phyloP scores from a whole-genome alignment of 2,797 vertebrate genomes.

The Toxotes lorentzi region DNA sequence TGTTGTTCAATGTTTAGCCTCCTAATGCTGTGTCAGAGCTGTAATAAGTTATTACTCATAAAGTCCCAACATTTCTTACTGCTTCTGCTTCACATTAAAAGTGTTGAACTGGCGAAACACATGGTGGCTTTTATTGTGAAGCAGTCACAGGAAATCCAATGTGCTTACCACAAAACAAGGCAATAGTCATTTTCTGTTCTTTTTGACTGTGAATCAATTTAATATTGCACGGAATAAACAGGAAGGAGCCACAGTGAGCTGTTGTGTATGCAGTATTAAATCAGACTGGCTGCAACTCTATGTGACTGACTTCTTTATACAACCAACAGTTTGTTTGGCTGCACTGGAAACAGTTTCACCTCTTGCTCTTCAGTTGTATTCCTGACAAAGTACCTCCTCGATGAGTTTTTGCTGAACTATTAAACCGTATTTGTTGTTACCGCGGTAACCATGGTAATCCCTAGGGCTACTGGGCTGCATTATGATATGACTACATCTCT shows the following conservation, averaged over 20 bases:
- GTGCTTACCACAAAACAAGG: not conserved
- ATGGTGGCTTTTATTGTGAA: not conserved
- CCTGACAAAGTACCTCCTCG: not conserved
- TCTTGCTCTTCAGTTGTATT: not conserved
- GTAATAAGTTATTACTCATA: not conserved
- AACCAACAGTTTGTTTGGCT: not conserved
- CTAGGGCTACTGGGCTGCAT: conserved; percentile 3
- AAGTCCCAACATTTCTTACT: not conserved
- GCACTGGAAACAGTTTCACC: not conserved
- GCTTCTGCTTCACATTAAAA: not conserved
- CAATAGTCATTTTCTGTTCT: not conserved
- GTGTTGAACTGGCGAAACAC: not conserved
- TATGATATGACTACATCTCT: conserved; percentile 26
- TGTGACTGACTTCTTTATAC: not conserved
- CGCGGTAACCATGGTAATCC: conserved; percentile 8
- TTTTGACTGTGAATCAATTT: not conserved
- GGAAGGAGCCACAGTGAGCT: not conserved
- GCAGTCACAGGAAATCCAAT: not conserved
- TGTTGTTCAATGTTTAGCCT: not conserved
- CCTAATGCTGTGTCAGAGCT: not conserved
- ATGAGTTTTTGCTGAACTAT: not conserved
- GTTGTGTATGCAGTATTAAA: not conserved
- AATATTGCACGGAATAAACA: not conserved
- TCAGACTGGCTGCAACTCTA: not conserved
- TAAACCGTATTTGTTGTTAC: not conserved